phyloP scores from a whole-genome alignment of 2,113 vertebrate genomes.

The Apus apus region DNA sequence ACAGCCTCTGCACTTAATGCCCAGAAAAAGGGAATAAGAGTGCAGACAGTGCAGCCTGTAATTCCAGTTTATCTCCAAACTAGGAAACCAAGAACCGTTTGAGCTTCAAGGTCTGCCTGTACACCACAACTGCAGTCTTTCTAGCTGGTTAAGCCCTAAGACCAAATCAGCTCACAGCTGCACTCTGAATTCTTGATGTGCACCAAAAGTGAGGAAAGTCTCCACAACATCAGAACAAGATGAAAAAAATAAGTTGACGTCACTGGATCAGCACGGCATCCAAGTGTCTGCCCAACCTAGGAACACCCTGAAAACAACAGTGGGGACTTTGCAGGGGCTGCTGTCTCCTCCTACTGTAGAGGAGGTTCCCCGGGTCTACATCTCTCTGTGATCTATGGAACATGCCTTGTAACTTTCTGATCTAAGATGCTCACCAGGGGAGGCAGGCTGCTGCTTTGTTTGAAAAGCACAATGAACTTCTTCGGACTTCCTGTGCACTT shows the following conservation, averaged over 20 bases:
- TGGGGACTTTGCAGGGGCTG: background rate
- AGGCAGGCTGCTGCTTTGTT: background rate
- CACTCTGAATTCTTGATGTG: background rate
- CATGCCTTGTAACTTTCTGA: background rate
- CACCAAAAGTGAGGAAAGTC: background rate
- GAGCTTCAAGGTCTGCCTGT: background rate
- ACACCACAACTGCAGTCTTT: background rate
- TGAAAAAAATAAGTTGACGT: background rate
- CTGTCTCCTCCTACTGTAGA: background rate
- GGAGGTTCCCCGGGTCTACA: background rate
- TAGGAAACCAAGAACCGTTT: background rate
- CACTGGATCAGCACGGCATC: rapidly evolving
- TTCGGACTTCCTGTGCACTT: background rate
- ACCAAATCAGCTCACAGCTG: background rate
- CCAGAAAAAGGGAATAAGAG: background rate
- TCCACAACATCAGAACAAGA: background rate
- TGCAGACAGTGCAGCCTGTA: background rate
- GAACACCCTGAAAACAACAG: background rate
- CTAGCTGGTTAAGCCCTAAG: background rate
- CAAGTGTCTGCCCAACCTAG: background rate
- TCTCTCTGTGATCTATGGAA: background rate
- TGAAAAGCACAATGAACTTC: background rate
- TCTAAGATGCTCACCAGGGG: background rate
- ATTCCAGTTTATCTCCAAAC: background rate
- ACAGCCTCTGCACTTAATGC: background rate